Percentiles rank a stretch among this genome's conserved stretches.
Conservation (phyloP, 2,113 vertebrate species). For the Sinocyclocheilus rhinocerous region DNA sequence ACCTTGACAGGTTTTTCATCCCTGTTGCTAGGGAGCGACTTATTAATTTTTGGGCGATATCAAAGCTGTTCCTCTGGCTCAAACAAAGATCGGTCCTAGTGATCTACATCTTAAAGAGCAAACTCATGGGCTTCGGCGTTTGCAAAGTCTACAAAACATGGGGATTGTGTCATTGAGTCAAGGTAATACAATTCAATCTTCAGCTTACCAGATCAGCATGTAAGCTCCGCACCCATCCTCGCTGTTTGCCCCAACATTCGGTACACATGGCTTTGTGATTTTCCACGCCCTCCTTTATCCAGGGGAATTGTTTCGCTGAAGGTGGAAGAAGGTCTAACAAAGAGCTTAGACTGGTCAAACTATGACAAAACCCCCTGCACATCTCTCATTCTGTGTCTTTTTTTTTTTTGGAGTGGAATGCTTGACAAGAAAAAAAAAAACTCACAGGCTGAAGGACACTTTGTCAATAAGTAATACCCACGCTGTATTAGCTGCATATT, state of each 20-base stretch:
- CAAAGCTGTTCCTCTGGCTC: not conserved
- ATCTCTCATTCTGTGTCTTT: constrained; percentile 45
- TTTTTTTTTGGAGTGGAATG: constrained; percentile 12
- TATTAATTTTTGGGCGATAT: not conserved
- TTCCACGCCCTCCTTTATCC: constrained; percentile 12
- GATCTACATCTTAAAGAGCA: constrained; percentile 7
- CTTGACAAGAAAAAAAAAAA: constrained; percentile 21
- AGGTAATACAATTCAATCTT: constrained; percentile 52
- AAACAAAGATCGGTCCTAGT: not conserved
- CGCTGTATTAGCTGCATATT: constrained; percentile 61
- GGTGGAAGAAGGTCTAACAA: constrained; percentile 46
- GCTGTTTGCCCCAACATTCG: constrained; percentile 26
- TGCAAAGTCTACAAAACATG: constrained; percentile 25
- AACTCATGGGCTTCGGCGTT: not conserved
- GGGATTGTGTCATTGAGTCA: constrained; percentile 42
- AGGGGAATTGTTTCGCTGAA: constrained; percentile 28
- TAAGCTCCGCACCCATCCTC: constrained; percentile 38
- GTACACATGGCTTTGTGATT: constrained; percentile 37
- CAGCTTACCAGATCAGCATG: constrained; percentile 43
- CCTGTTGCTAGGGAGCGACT: not conserved
- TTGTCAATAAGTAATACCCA: constrained; percentile 68
- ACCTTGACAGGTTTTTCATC: constrained; percentile 23
- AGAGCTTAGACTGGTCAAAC: constrained; percentile 39
- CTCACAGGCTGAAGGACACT: constrained; percentile 52
- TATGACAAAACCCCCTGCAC: constrained; percentile 33